Conservation (phyloP, 1,140 invertebrate genomes). For the Helicoverpa armigera region DNA sequence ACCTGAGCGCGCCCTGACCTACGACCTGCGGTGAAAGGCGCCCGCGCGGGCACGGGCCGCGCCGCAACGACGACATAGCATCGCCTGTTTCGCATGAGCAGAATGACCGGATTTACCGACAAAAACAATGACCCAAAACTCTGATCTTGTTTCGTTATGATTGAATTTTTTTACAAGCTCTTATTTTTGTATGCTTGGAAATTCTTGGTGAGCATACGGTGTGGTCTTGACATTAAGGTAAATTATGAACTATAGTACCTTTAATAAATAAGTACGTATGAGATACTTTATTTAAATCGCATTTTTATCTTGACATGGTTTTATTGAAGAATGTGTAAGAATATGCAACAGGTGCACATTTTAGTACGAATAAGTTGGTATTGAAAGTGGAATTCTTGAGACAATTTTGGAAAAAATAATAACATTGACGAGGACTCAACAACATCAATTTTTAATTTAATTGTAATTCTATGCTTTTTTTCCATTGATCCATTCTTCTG, state of each 20-base stretch:
- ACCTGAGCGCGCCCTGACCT: constrained; percentile 85
- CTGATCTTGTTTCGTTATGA: constrained; percentile 39
- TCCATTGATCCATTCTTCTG: too few relatives aligned
- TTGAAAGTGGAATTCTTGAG: too few relatives aligned
- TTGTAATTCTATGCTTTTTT: too few relatives aligned
- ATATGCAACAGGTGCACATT: too few relatives aligned
- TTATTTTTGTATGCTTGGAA: neutral
- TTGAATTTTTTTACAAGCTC: constrained; percentile 38
- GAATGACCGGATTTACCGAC: constrained; percentile 69
- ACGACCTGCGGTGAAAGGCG: constrained; percentile 84
- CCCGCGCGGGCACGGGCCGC: constrained; percentile 74
- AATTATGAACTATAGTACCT: constrained; percentile 11
- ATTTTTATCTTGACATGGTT: neutral
- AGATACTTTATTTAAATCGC: neutral
- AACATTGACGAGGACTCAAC: neutral
- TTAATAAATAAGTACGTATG: neutral
- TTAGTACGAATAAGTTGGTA: too few relatives aligned
- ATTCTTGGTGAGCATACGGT: constrained; percentile 15
- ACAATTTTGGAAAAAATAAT: neutral
- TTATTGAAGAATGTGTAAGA: neutral
- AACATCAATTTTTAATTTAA: too few relatives aligned
- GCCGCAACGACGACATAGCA: constrained; percentile 69
- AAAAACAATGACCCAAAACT: constrained; percentile 53
- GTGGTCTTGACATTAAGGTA: constrained; percentile 40
- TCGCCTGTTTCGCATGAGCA: constrained; percentile 65